A percentile compares a stretch with the other conserved stretches of the same genome.
Conservation (phyloP, 2,797 vertebrate genomes). For the Chloroceryle inda region DNA sequence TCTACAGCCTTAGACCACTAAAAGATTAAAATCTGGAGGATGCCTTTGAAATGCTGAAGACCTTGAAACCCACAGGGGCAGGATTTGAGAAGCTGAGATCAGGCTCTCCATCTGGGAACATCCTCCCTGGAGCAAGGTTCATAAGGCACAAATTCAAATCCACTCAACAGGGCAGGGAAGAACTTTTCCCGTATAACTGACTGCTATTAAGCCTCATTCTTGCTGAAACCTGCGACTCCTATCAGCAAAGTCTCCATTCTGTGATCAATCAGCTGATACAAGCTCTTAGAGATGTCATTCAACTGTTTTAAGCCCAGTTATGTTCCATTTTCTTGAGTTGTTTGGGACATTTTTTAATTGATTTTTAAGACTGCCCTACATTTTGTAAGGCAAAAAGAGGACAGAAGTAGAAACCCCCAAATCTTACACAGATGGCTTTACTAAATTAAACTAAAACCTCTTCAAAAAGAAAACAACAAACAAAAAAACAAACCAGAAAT, state of each 20-base stretch:
- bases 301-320: background rate
- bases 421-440: rapidly evolving
- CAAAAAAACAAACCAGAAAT: background rate
- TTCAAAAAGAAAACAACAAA: background rate
- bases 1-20: too few relatives aligned
- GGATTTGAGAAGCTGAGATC: background rate
- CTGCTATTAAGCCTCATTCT: background rate
- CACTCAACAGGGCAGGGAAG: background rate
- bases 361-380: background rate
- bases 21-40: background rate
- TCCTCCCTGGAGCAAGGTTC: background rate
- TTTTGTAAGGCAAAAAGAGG: background rate
- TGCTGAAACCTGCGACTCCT: background rate
- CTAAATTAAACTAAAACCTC: background rate
- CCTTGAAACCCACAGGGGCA: background rate
- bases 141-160: background rate
- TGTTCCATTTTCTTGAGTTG: background rate
- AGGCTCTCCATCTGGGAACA: background rate
- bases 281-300: background rate
- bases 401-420: background rate
- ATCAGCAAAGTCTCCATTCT: background rate
- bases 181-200: background rate
- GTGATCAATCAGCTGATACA: background rate
- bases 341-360: background rate
- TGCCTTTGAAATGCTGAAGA: background rate